Evolutionary conservation across 2,113 vertebrate genomes (phyloP), one percentile per base, ranked within the genome.

Genomic region (Tetrax tetrax): DNA sequence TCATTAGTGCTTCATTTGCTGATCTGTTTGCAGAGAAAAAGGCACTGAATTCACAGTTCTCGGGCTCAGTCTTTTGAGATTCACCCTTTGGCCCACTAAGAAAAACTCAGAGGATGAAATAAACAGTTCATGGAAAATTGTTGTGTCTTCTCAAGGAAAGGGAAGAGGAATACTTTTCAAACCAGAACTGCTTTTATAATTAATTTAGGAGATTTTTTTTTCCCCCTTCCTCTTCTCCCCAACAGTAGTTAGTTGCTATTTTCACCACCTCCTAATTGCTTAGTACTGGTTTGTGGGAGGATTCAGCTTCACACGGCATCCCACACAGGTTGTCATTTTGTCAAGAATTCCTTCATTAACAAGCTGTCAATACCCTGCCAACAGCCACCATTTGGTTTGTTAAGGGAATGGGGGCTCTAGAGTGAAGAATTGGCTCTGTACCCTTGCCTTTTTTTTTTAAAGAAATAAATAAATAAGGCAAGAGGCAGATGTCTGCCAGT

Each of bases 271-370:
- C 68, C 94, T 98, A 96, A 98, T 98, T 97, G 93, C 96, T 96
- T 89, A 93, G 96, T 93, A 87, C 95, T 96, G 97, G 94, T 93
- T 94, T 91, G 96, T 96, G 87, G 96, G 98, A 69, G 96, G 97
- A 87, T 91, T 97, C 89, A 4, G 96, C 97, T 98, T 98, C 96
- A 96, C 81, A 78, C 7, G 7, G 95, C 98, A 96, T 97, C 98
- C 97, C 97, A 98, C 98, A 97, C 98, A 96, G 96, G 97, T 98
- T 98, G 98, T 98, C 98, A 98, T 98, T 97, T 97, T 98, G 98
- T 98, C 98, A 98, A 98, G 96, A 97, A 98, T 98, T 96, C 98
- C 97, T 98, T 97, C 97, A 98, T 98, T 98, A 98, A 98, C 98
- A 98, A 98, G 98, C 98, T 98, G 98, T 98, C 98, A 98, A 91